Conservation (phyloP, 2,113 vertebrate species). For the Xiphophorus hellerii region DNA sequence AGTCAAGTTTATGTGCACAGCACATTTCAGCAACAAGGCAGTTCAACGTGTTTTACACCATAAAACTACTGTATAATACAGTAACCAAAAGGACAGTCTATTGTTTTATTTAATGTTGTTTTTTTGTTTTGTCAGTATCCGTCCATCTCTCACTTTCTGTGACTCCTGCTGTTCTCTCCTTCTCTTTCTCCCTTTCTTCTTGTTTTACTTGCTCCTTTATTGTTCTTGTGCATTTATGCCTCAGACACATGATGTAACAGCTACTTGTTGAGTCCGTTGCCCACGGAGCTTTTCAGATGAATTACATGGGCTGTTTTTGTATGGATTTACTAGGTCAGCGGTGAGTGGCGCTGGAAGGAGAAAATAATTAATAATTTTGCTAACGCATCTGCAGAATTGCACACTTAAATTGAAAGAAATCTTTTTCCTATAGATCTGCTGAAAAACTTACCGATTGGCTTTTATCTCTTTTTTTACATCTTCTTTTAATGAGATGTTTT, state of each 20-base stretch:
- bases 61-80: too few species aligned
- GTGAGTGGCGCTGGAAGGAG: not conserved
- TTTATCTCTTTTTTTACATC: too few species aligned
- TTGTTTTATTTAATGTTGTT: conserved; percentile 7
- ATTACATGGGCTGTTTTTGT: not conserved
- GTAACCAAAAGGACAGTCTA: not conserved
- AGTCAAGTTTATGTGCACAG: too few species aligned
- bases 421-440: too few species aligned
- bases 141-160: conserved; percentile 14
- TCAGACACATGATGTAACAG: conserved; percentile 49
- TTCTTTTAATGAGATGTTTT: too few species aligned
- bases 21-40: too few species aligned
- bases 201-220: conserved; percentile 15
- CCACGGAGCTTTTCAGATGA: not conserved
- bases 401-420: too few species aligned
- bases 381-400: too few species aligned
- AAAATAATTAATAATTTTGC: too few species aligned
- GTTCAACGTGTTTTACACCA: too few species aligned
- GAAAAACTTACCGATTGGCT: too few species aligned
- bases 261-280: conserved; percentile 30
- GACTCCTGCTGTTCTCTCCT: not conserved
- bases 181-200: not conserved
- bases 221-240: conserved; percentile 28
- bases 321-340: not conserved
- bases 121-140: not conserved